Conservation (phyloP, 2,888 invertebrate genomes). For the Diplazon laetatorius region DNA sequence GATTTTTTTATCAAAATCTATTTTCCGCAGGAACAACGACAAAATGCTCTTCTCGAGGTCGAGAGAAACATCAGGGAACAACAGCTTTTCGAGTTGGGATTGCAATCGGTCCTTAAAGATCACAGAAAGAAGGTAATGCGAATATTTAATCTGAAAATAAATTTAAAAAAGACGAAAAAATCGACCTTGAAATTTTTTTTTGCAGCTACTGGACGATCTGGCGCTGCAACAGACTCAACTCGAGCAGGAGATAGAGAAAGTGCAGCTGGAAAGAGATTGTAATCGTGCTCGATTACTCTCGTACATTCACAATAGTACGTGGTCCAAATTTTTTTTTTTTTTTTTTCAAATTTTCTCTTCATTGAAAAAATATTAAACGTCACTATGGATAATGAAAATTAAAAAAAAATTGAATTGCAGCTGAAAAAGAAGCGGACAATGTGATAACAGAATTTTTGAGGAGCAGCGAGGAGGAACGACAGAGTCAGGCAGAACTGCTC, state of each 20-base stretch:
- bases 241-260: slow-evolving; percentile 87
- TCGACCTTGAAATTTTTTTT: slow-evolving; percentile 54
- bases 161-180: background rate
- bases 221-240: slow-evolving; percentile 86
- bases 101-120: slow-evolving; percentile 86
- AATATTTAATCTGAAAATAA: slow-evolving; percentile 15
- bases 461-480: slow-evolving; percentile 85
- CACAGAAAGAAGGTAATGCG: slow-evolving; percentile 86
- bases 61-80: slow-evolving; percentile 87
- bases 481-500: slow-evolving; percentile 84
- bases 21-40: slow-evolving; percentile 83
- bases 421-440: slow-evolving; percentile 87
- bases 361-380: no score
- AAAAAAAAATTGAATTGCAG: slow-evolving; percentile 76
- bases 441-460: slow-evolving; percentile 87
- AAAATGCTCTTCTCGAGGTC: slow-evolving; percentile 84
- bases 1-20: background rate
- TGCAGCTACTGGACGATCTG: slow-evolving; percentile 84
- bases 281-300: slow-evolving; percentile 76
- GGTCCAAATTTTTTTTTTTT: slow-evolving; percentile 22
- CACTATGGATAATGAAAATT: background rate
- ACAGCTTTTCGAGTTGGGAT: slow-evolving; percentile 86
- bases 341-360: no score
- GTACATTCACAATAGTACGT: slow-evolving; percentile 76
- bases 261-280: slow-evolving; percentile 87